Conservation (phyloP, 2,113 vertebrate genomes). For the Muntiacus muntjak region DNA sequence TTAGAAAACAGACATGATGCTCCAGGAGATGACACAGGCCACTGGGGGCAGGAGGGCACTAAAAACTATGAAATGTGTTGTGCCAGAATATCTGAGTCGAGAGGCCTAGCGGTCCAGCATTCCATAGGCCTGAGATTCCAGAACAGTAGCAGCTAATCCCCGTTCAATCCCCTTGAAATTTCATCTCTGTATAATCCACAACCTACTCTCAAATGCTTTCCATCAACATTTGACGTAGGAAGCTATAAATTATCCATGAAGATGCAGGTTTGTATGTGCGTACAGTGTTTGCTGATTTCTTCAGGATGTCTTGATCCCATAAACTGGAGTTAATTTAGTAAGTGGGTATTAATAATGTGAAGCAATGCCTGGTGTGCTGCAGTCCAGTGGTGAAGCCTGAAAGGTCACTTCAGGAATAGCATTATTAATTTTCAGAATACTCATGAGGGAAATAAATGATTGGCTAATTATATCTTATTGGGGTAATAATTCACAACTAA, state of each 20-base stretch:
- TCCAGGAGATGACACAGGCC: background rate
- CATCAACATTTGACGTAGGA: constrained; percentile 45
- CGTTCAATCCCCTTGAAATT: constrained; percentile 39
- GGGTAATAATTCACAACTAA: constrained; percentile 11
- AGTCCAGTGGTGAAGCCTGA: background rate
- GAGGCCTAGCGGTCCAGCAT: background rate
- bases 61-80: background rate
- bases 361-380: background rate
- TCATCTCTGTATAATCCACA: constrained; percentile 46
- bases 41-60: background rate
- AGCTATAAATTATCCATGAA: constrained; percentile 47
- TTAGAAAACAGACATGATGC: background rate
- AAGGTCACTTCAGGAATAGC: background rate
- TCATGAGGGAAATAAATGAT: constrained; percentile 15
- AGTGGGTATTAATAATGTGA: background rate
- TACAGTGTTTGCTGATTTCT: background rate
- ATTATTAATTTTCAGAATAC: constrained; percentile 3
- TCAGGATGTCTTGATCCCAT: background rate
- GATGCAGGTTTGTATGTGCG: constrained; percentile 1
- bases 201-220: constrained; percentile 50
- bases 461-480: background rate
- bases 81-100: background rate
- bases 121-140: constrained; percentile 49
- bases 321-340: background rate
- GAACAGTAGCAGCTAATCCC: constrained; percentile 68